Base-by-base conservation (phyloP, 1,140 invertebrate genomes). In the Aphelenchoides fujianensis region DNA sequence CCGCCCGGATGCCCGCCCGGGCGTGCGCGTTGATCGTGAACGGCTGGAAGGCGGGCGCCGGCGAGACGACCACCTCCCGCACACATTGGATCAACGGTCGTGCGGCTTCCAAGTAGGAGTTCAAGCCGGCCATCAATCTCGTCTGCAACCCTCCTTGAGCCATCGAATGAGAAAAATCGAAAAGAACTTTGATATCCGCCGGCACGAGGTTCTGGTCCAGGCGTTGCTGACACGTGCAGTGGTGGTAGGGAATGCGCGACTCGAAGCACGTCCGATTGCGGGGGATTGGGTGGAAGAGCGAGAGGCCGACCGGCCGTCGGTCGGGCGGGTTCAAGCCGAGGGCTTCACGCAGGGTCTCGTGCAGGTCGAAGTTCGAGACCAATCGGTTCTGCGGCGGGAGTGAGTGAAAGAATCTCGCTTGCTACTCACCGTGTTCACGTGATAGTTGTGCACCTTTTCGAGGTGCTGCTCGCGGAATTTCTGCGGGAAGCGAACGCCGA, bases 331-430 rank as follows among this genome's bases (percentile, higher is more conserved):
- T 34, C 7, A 59, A 36, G 2, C 36, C 27, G 19, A 71, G 66
- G 19, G 82, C 67, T 48, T 83, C 81, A 27, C 67, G 41, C 1
- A 83, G 57, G 30, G 72, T 74, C 67, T 79, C 34, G 48, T 84
- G 66, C 30, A 84, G 48, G 71, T 83, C 81, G 31, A 78, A 81
- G 69, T 84, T 79, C 16, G 72, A 74, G 16, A 54, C 55, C 3
- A 74, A 57, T 0, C 73, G 68, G 35, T 74, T 69, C 72, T 80
- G 59, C 52, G 23, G 23, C 12, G 12, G 12, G 23, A 16, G 23
- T 48, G 12, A 48, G 12, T 48, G 12, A 23, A 48, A 48, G 12
- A 48, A 2, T 12, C n/a, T 16, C 12, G 1, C 2, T 2, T n/a
- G 1, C 12, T 12, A 7, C 28, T 30, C 19, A 77, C 75, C 75